Evolutionary conservation across 2,797 vertebrate genomes (phyloP), one percentile per base, ranked within the genome.

Genomic region (Picus viridis): DNA sequence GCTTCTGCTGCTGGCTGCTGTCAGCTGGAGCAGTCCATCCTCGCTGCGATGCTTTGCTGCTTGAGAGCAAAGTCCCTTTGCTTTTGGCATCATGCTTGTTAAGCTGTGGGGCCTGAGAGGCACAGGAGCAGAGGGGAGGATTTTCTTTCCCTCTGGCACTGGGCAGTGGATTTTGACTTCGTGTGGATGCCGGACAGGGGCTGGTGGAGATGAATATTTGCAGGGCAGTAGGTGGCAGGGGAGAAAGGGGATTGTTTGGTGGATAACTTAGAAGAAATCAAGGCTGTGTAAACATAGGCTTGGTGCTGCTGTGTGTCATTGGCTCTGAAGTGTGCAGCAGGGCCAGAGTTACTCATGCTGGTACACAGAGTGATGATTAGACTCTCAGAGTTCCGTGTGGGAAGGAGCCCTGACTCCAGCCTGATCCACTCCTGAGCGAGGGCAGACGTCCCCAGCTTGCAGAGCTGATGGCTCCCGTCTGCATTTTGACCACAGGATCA

Each of bases 31-130:
- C 26, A 7, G 47, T 17, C 16, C 41, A 0, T 57, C 4, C 5
- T 8, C 51, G 45, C 12, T 0, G 7, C 1, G 16, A 2, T 45
- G 9, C 5, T 86, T n/a, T 30, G 2, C 20, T 77, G 14, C 41
- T 30, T 6, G 19, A 47, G 36, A 73, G 10, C 32, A 3, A 7
- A 62, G 29, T 63, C 59, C 5, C 17, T 64, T 64, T 24, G 4
- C 2, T 47, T 53, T 32, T 16, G 5, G 3, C 7, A 1, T 9
- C 3, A 0, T 3, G 0, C 0, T 1, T 27, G 5, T 20, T 27
- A 30, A 36, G 6, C 23, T 2, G 1, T 0, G 19, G 43, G 39
- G 26, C 2, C 53, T 26, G 69, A 27, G 20, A 26, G 74, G 7
- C 2, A 0, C 41, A 7, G 47, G 39, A 54, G 59, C 14, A 8